These are phyloP conservation scores for Muscidifurax raptorellus DNA, from an alignment of 1,140 invertebrate species.

Conservation along the genomic window DNA sequence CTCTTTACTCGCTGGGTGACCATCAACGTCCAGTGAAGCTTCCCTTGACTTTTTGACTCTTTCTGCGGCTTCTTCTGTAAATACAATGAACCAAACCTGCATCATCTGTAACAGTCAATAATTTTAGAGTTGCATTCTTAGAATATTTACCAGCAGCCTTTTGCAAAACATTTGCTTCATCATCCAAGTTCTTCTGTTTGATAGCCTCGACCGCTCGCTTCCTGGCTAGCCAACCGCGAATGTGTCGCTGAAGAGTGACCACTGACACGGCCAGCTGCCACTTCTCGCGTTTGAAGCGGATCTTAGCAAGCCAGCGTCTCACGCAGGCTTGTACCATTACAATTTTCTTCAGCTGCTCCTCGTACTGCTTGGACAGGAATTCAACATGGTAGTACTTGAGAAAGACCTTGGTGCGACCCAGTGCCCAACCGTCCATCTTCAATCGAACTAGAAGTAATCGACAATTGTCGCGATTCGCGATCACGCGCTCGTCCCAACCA, in stretches of 20 bases:
- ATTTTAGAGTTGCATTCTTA: not conserved
- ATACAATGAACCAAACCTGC: conserved; percentile 5
- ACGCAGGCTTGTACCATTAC: conserved; percentile 83
- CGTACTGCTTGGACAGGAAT: conserved; percentile 86
- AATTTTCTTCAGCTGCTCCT: conserved; percentile 83
- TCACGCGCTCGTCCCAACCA: conserved; percentile 82
- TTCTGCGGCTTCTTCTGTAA: conserved; percentile 50
- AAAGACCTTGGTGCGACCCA: conserved; percentile 92
- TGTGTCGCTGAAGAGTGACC: conserved; percentile 81
- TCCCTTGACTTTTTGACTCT: not conserved
- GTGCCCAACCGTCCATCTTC: conserved; percentile 88
- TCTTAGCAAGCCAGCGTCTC: conserved; percentile 83
- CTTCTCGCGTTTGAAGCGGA: conserved; percentile 77
- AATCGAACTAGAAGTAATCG: conserved; percentile 82
- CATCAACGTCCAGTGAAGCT: conserved; percentile 11
- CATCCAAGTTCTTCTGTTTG: conserved; percentile 69
- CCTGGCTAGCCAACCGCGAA: conserved; percentile 80
- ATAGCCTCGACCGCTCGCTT: conserved; percentile 72
- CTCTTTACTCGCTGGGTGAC: conserved; percentile 68
- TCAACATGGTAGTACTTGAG: conserved; percentile 92
- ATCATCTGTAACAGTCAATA: not conserved
- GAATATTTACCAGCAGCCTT: conserved; percentile 55
- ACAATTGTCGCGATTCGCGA: conserved; percentile 84
- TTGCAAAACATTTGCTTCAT: conserved; percentile 54
- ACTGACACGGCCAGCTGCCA: conserved; percentile 80